These are phyloP conservation scores for Sebastolobus alascanus DNA, from an alignment of 2,797 vertebrate genomes.

Conservation along the genomic window DNA sequence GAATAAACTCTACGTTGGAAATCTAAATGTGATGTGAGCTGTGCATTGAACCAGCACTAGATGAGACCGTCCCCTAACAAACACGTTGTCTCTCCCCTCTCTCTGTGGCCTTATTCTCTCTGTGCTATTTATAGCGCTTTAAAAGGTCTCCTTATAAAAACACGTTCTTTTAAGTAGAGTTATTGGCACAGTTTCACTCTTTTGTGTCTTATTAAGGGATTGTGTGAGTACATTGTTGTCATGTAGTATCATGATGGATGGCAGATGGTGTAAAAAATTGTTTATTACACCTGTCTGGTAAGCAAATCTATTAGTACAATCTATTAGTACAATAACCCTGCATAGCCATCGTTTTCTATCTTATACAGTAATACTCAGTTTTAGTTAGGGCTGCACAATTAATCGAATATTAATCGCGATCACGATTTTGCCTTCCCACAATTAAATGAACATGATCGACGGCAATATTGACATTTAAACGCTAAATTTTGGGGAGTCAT, in stretches of 20 bases:
- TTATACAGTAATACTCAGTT: background rate
- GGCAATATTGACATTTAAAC: background rate
- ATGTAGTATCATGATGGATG: background rate
- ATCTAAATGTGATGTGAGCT: background rate
- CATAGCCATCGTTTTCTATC: background rate
- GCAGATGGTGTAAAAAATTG: background rate
- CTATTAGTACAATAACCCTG: background rate
- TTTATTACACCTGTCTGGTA: background rate
- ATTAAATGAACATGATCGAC: background rate
- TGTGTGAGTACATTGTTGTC: background rate
- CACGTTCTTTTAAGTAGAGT: background rate
- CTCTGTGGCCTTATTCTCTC: background rate
- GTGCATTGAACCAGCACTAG: background rate
- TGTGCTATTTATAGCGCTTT: slow-evolving; percentile 1
- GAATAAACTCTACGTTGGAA: background rate
- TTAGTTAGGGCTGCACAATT: background rate
- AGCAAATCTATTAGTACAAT: background rate
- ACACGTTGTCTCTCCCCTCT: background rate
- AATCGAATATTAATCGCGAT: background rate
- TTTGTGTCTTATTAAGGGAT: background rate
- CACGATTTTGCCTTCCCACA: background rate
- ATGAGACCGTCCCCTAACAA: background rate
- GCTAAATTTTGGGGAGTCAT: too few relatives aligned
- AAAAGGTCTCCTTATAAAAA: background rate
- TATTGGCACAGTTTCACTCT: background rate